These are phyloP conservation scores for Paradoxurus hermaphroditus DNA, from an alignment of 2,113 vertebrate species.

Conservation along the genomic window DNA sequence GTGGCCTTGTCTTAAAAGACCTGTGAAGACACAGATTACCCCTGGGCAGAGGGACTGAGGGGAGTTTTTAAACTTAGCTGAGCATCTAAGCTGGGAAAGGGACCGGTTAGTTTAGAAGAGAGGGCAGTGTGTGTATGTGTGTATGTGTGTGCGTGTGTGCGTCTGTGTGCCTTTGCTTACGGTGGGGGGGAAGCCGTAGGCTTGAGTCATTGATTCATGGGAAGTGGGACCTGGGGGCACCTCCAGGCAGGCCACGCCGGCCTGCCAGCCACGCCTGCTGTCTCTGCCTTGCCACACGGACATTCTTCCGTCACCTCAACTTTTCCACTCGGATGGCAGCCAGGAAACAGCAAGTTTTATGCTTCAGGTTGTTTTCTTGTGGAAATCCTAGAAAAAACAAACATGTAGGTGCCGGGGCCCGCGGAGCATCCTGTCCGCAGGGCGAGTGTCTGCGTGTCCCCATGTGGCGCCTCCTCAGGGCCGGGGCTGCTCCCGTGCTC, in stretches of 20 bases:
- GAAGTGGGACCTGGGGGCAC: not conserved
- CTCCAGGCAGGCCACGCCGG: not conserved
- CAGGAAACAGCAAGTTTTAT: not conserved
- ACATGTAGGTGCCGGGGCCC: fast-evolving
- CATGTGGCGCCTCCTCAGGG: not conserved
- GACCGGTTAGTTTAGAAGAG: not conserved
- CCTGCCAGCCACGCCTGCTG: not conserved
- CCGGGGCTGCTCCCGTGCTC: not conserved
- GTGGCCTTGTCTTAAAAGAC: not conserved
- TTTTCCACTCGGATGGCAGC: not conserved
- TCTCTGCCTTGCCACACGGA: fast-evolving
- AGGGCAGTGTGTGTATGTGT: not conserved
- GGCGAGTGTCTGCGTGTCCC: not conserved
- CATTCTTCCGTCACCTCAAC: not conserved
- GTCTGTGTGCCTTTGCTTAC: fast-evolving
- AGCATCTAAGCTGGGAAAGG: not conserved
- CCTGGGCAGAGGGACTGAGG: not conserved
- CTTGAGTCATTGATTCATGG: too few relatives aligned
- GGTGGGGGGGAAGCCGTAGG: too few relatives aligned
- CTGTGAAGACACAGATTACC: not conserved
- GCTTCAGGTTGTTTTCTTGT: not conserved
- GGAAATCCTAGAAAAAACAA: slow-evolving; percentile 7
- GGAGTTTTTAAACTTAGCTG: not conserved
- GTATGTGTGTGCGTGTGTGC: not conserved
- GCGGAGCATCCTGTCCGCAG: fast-evolving